Evolutionary conservation across 2,888 invertebrate genomes (phyloP).

Genomic region (Campoletis raptor): DNA sequence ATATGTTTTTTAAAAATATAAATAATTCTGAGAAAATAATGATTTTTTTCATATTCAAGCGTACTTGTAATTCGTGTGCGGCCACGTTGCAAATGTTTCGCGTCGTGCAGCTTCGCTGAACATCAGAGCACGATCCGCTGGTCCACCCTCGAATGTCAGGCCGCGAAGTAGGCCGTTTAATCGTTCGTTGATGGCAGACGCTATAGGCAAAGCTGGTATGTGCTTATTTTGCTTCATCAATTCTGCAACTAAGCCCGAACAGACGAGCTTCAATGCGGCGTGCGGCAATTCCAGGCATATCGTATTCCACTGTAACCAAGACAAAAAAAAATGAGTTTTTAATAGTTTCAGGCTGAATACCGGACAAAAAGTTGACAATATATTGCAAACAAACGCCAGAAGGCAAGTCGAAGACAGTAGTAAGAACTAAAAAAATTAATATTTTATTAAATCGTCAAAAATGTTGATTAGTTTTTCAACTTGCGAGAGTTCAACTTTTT

Average conservation of each 20-base stretch:
- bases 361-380: too few relatives aligned
- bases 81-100: constrained; percentile 97
- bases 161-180: constrained; percentile 91
- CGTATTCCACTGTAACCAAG: constrained; percentile 92
- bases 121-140: constrained; percentile 89
- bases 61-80: constrained; percentile 98
- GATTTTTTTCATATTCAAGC: constrained; percentile 67
- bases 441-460: too few relatives aligned
- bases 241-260: constrained; percentile 92
- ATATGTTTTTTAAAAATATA: background rate
- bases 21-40: background rate
- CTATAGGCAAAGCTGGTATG: constrained; percentile 94
- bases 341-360: too few relatives aligned
- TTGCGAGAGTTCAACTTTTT: background rate
- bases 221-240: constrained; percentile 93
- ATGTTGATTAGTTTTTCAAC: background rate
- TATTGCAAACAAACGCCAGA: too few relatives aligned
- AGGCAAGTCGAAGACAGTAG: background rate
- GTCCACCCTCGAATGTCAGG: constrained; percentile 84
- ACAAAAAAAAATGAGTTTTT: background rate
- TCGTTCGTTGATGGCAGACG: constrained; percentile 95
- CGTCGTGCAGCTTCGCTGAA: constrained; percentile 96
- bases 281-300: constrained; percentile 93
- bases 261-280: constrained; percentile 92
- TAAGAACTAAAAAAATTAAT: background rate